Evolutionary conservation across 35 echinoderm and acorn worm species (phyloP), one percentile per base, ranked within the genome.

Genomic region (Apostichopus parvimensis): DNA sequence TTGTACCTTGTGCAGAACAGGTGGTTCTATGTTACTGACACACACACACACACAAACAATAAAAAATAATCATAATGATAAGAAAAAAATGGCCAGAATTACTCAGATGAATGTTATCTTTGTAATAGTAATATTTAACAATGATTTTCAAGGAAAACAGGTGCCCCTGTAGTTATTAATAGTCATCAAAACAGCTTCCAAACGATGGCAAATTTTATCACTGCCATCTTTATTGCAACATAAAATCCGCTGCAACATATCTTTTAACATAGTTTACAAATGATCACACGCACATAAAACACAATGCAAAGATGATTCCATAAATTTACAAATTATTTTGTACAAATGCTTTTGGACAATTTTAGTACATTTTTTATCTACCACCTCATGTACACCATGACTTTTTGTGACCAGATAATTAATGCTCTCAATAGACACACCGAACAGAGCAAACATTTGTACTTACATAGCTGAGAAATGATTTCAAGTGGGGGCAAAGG

Each of bases 401-500:
- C 34, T 45, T 45, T 45, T 45, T 45, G 34, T 4, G 34, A 4
- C 34, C 34, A 45, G 34, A 45, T 28, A 45, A 45, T 45, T 45
- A 4, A 45, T 45, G 34, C 34, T 45, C 34, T 45, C 34, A 45
- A 45, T 45, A 45, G 2, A 45, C 34, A 45, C 34, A 45, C 34
- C 34, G 34, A 45, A 45, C 2, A 0, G 3, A 45, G 34, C 34
- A 45, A 61, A 12, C 58, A 61, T 93, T 93, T 20, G 52, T 88
- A 95, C 92, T 94, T 81, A 95, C 94, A 85, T 92, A 93, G 53
- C 87, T 91, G 8, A 95, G 86, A 4, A 98, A 88, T 77, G 93
- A 96, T 54, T 96, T 98, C 26, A 98, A 92, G 79, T 93, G 87
- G 21, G 97, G 93, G 86, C 93, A 96, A n/a, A 98, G 91, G 54